phyloP scores from a whole-genome alignment of 2,113 vertebrate genomes.

The Raja brachyura region DNA sequence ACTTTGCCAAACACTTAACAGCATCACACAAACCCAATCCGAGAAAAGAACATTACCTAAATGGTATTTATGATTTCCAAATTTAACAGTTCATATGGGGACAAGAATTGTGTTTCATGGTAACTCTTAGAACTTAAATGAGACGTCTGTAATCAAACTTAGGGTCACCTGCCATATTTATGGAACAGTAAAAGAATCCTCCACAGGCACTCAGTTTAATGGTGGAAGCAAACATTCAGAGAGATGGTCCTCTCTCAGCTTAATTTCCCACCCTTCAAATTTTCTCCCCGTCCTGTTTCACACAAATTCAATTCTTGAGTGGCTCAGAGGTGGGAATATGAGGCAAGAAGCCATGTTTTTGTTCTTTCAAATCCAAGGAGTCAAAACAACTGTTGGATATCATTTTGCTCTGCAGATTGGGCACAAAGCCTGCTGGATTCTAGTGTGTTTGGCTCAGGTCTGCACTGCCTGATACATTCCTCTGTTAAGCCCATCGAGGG shows the following conservation, averaged over 20 bases:
- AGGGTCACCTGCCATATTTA: not conserved
- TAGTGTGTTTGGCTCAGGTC: not conserved
- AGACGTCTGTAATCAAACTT: not conserved
- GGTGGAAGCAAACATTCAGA: not conserved
- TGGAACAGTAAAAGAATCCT: not conserved
- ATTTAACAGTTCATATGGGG: not conserved
- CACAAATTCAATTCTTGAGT: not conserved
- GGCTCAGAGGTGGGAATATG: not conserved
- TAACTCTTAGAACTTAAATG: not conserved
- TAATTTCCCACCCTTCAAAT: not conserved
- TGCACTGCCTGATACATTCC: not conserved
- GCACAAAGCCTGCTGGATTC: not conserved
- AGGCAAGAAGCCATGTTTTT: not conserved
- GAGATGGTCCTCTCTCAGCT: not conserved
- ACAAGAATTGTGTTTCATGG: not conserved
- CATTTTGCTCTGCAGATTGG: not conserved
- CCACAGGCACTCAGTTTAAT: not conserved
- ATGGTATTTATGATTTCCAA: not conserved
- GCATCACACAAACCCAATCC: not conserved
- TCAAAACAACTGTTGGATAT: not conserved
- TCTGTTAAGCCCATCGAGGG: not conserved
- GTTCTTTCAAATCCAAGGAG: not conserved
- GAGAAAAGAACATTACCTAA: not conserved
- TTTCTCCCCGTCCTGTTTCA: not conserved
- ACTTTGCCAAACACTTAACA: not conserved